Conservation (phyloP, 2,113 vertebrate species). For the Xenopus laevis region DNA sequence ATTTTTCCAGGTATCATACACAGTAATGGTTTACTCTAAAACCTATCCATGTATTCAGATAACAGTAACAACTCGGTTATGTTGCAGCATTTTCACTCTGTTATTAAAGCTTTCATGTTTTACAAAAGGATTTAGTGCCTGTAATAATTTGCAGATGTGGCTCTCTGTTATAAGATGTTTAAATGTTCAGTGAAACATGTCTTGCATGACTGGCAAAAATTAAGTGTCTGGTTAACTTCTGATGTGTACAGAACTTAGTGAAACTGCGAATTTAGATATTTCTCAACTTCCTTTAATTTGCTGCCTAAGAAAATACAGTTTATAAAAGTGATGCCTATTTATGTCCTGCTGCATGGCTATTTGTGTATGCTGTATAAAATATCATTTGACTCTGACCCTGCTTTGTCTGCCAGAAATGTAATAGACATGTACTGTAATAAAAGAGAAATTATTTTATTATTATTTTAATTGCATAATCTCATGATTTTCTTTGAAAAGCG, state of each 20-base stretch:
- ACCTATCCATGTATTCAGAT: not conserved
- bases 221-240: slow-evolving; percentile 13
- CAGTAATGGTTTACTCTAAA: not conserved
- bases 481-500: too few species aligned
- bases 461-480: too few species aligned
- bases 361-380: too few species aligned
- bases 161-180: slow-evolving; percentile 8
- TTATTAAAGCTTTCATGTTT: slow-evolving; percentile 23
- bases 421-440: too few species aligned
- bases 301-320: not conserved
- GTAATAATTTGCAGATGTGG: slow-evolving; percentile 34
- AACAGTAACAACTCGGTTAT: not conserved
- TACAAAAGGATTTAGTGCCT: slow-evolving; percentile 14
- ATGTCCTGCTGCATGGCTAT: too few species aligned
- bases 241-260: not conserved
- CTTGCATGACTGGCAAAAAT: slow-evolving; percentile 22
- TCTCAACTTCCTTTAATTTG: not conserved
- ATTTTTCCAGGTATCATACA: not conserved
- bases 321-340: not conserved
- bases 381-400: too few species aligned
- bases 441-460: too few species aligned
- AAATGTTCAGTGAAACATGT: slow-evolving; percentile 30
- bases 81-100: slow-evolving; percentile 2
- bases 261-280: not conserved
- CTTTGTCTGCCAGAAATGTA: too few species aligned